Evolutionary conservation across 1,140 invertebrate species (phyloP), one percentile per base, ranked within the genome.

Genomic region (Rhyzopertha dominica): DNA sequence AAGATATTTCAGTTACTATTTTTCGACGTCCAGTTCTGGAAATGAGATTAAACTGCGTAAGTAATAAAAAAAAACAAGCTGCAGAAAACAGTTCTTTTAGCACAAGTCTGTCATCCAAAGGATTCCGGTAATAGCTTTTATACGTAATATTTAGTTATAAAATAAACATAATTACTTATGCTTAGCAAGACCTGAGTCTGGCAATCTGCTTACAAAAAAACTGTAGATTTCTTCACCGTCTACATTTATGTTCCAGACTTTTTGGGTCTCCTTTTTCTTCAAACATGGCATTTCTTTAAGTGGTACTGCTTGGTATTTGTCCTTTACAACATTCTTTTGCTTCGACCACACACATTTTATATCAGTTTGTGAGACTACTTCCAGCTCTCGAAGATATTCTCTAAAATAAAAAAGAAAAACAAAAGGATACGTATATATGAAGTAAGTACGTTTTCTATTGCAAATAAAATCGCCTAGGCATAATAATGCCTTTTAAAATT

Each of bases 281-380:
- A 14, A 42, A 16, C 40, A 42, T 30, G 40, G 3, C 25, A 29
- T 42, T 30, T 30, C 13, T 23, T 30, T 13, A 2, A 42, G 19
- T 2, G 40, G 23, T n/a, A 30, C 26, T 2, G 40, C 40, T 2
- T 31, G 4, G 14, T 42, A 42, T 17, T 42, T 19, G 30, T 42
- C 40, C 16, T 19, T 16, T 1, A 23, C 24, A 7, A 3, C 25
- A 29, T 42, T 31, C 32, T 42, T 40, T 12, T 42, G 10, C 18
- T 8, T 31, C n/a, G 25, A 2, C 40, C 40, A 42, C 3, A 30
- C 14, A 18, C 40, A 42, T 42, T 42, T 31, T 2, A 42, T 3
- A 24, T 42, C 40, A 4, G 40, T 42, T 9, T 19, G 17, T 3
- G 40, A 42, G 2, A 42, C 5, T 2, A 14, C n/a, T 18, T 42